Conservation (phyloP, 2,888 invertebrate species). For the Caenorhabditis zanzibari region DNA sequence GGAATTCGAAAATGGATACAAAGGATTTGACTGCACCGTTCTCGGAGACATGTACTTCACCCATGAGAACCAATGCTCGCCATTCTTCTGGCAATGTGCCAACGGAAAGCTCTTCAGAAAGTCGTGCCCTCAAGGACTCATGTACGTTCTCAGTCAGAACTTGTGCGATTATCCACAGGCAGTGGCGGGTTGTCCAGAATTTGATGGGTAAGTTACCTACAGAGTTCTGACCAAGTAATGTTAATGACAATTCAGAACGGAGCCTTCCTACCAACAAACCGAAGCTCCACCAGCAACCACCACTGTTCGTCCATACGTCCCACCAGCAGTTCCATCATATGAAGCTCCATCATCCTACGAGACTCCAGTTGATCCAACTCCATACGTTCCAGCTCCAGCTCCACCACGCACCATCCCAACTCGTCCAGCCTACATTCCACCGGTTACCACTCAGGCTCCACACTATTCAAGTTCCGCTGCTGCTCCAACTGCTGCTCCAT, state of each 20-base stretch:
- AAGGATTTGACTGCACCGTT: constrained; percentile 51
- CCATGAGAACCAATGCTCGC: constrained; percentile 44
- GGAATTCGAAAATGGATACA: constrained; percentile 35
- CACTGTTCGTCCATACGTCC: neutral
- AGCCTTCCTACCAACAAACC: constrained; percentile 50
- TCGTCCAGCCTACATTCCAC: neutral
- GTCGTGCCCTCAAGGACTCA: constrained; percentile 63
- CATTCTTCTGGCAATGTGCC: constrained; percentile 69
- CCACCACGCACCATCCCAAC: constrained; percentile 7
- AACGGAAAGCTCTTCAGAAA: constrained; percentile 67
- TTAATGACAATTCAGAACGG: constrained; percentile 46
- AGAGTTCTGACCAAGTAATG: neutral
- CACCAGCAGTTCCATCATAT: constrained; percentile 12
- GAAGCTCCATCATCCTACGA: neutral
- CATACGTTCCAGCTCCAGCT: constrained; percentile 28
- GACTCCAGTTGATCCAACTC: constrained; percentile 6
- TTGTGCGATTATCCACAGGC: constrained; percentile 66
- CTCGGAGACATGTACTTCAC: constrained; percentile 52
- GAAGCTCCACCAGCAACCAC: constrained; percentile 28
- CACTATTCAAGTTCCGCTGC: neutral
- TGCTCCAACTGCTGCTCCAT: constrained; percentile 26
- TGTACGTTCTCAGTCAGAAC: constrained; percentile 63
- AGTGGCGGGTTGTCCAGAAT: constrained; percentile 52
- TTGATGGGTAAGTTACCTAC: constrained; percentile 14
- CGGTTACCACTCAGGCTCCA: neutral